These are phyloP conservation scores for Brachyopa scutellaris DNA, from an alignment of 2,888 invertebrate genomes.

Conservation along the genomic window DNA sequence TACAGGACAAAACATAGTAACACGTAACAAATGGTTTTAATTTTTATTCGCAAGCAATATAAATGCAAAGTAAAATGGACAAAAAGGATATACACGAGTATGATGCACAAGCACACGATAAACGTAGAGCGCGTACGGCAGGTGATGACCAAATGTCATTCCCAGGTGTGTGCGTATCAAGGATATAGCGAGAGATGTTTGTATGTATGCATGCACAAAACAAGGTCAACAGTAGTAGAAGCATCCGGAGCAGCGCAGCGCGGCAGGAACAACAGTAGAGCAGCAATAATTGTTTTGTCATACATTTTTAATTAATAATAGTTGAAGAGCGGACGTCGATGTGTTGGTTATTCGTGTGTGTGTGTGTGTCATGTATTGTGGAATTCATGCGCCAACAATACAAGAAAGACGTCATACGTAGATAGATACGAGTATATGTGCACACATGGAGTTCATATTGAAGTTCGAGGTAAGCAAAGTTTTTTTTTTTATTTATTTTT, in stretches of 20 bases:
- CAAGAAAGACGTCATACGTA: slow-evolving; percentile 62
- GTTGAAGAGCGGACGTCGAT: slow-evolving; percentile 34
- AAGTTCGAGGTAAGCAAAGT: slow-evolving; percentile 59
- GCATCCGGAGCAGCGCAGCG: slow-evolving; percentile 28
- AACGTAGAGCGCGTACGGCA: slow-evolving; percentile 67
- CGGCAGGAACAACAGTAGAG: slow-evolving; percentile 25
- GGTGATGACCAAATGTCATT: slow-evolving; percentile 66
- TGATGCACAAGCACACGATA: slow-evolving; percentile 73
- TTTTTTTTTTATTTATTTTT: slow-evolving; percentile 24
- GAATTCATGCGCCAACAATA: slow-evolving; percentile 69
- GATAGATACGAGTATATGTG: slow-evolving; percentile 4
- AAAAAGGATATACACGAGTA: slow-evolving; percentile 38
- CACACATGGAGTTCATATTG: slow-evolving; percentile 37
- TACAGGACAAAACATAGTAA: slow-evolving; percentile 78
- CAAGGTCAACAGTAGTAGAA: slow-evolving; percentile 61
- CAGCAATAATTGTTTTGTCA: slow-evolving; percentile 67
- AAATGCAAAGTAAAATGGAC: slow-evolving; percentile 63
- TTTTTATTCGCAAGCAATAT: slow-evolving; percentile 59
- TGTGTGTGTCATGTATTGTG: slow-evolving; percentile 16
- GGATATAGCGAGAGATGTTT: slow-evolving; percentile 39
- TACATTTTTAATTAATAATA: slow-evolving; percentile 66
- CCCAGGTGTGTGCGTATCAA: slow-evolving; percentile 52
- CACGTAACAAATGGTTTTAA: slow-evolving; percentile 56
- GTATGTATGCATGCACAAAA: slow-evolving; percentile 59
- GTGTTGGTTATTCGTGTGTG: slow-evolving; percentile 18